phyloP scores from a whole-genome alignment of 2,888 invertebrate species.

The Lepidonotus clava region DNA sequence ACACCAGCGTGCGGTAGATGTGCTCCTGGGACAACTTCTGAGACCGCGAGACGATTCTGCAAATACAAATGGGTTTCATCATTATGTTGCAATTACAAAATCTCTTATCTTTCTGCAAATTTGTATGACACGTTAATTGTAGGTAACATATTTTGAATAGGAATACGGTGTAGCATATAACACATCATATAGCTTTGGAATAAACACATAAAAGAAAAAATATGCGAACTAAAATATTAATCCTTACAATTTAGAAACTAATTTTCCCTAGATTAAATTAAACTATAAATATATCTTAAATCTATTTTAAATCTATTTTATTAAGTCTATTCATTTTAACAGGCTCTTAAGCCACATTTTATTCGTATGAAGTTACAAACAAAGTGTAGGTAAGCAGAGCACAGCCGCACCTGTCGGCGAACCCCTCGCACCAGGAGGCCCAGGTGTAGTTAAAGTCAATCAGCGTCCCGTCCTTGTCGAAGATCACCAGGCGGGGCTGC shows the following conservation, averaged over 20 bases:
- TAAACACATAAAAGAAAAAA: not conserved
- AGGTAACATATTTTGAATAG: not conserved
- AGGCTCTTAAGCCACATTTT: not conserved
- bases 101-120: not conserved
- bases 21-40: not conserved
- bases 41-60: not conserved
- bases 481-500: constrained; percentile 76
- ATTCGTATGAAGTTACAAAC: not conserved
- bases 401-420: constrained; percentile 74
- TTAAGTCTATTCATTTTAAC: not conserved
- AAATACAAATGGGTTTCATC: not conserved
- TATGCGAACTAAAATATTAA: not conserved
- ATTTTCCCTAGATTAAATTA: not conserved
- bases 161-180: not conserved
- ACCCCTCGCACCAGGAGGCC: constrained; percentile 79
- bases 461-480: constrained; percentile 82
- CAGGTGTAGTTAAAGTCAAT: constrained; percentile 81
- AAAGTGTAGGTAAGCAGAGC: not conserved
- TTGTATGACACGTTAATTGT: not conserved
- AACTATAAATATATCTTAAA: not conserved
- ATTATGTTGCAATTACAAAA: not conserved
- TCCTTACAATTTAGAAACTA: not conserved
- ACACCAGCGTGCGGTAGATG: not conserved
- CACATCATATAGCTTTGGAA: not conserved
- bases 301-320: too few relatives aligned